Evolutionary conservation across 2,797 vertebrate species (phyloP), one percentile per base, ranked within the genome.

Genomic region (Lindbergichthys nudifrons): DNA sequence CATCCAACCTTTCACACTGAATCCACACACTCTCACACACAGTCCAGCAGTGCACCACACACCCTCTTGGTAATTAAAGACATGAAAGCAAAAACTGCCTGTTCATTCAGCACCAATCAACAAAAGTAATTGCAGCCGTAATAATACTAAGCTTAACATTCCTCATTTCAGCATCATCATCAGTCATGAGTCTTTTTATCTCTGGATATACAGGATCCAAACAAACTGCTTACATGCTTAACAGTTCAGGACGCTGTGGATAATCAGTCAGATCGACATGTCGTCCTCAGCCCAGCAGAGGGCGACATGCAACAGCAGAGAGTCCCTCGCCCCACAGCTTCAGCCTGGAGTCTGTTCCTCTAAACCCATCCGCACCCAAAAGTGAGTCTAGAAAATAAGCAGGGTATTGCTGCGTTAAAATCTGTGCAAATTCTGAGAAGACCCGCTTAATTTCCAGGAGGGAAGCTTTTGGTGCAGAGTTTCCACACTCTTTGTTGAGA

Each of bases 81-180:
- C 82, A 73, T 85, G 54, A 87, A 89, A 86, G 81, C 84, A 89
- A 78, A 56, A 86, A 74, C 62, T 63, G 84, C 72, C 71, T 83
- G 73, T 80, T 91, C 87, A 76, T 85, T 90, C 84, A 81, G 89
- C 87, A 90, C 84, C 85, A 79, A 90, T 89, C 81, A 82, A 89
- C 63, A 65, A 65, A 81, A 75, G 76, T 81, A 64, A 81, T 87
- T 79, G 85, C 90, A 88, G 88, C 79, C 84, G 72, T 83, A 82
- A 84, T 88, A 92, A 90, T 90, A 92, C 89, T 88, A 88, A 89
- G 82, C 89, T 91, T 61, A 84, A 92, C 90, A 89, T 92, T 91
- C 90, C 89, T 90, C 75, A 45, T 87, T 82, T 77, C 68, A 84
- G 69, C 84, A 78, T 52, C 60, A 62, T 75, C 70, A 79, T 87